Evolutionary conservation across 1,140 invertebrate species (phyloP).

Genomic region (Orchesella cincta): DNA sequence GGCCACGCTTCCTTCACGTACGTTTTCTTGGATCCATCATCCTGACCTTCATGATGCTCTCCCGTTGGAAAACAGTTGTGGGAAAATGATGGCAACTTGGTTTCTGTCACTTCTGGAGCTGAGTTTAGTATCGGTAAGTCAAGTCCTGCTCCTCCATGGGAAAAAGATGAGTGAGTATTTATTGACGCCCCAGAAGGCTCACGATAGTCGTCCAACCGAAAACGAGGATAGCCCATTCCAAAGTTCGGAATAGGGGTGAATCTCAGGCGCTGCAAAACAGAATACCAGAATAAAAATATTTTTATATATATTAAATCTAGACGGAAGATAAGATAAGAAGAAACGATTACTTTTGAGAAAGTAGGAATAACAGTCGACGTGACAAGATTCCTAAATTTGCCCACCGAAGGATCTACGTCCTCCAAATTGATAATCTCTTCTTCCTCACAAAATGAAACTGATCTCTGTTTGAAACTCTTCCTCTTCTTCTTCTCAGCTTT

Average conservation of each 20-base stretch:
- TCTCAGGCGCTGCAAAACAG: constrained; percentile 56
- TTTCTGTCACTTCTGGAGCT: constrained; percentile 81
- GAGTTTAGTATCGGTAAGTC: constrained; percentile 89
- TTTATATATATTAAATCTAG: too few species aligned
- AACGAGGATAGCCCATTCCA: constrained; percentile 54
- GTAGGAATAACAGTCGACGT: constrained; percentile 84
- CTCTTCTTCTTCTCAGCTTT: too few species aligned
- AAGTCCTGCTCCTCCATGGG: too few species aligned
- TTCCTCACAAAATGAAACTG: constrained; percentile 94
- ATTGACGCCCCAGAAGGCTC: constrained; percentile 56
- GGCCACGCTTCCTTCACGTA: constrained; percentile 99
- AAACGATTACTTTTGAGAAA: constrained; percentile 40
- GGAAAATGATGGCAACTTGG: constrained; percentile 32
- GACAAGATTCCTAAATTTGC: constrained; percentile 92
- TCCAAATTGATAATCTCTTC: constrained; percentile 99
- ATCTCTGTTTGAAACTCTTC: constrained; percentile 74
- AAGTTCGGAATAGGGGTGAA: constrained; percentile 53
- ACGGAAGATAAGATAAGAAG: not conserved
- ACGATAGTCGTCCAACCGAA: constrained; percentile 71
- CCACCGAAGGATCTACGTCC: constrained; percentile 95
- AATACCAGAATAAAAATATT: constrained; percentile 58
- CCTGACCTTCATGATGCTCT: constrained; percentile 52
- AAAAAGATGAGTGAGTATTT: constrained; percentile 42
- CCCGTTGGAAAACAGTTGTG: constrained; percentile 53
- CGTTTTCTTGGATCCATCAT: constrained; percentile 93